phyloP scores from a whole-genome alignment of 2,113 vertebrate genomes.

The Phodopus roborovskii region DNA sequence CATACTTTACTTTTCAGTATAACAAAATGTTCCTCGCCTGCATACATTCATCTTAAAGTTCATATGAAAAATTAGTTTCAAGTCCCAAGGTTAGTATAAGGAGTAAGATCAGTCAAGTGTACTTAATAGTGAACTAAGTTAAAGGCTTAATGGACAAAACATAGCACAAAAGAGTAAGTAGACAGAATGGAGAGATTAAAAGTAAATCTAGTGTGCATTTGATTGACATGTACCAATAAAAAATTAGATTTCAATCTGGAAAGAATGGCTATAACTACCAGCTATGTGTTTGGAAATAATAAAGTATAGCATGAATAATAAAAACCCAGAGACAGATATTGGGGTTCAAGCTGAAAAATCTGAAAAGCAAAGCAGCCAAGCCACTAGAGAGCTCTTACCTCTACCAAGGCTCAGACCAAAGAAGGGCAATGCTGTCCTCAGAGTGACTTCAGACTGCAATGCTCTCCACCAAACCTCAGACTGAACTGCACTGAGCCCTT shows the following conservation, averaged over 20 bases:
- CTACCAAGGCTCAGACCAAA: no score
- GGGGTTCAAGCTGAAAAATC: no score
- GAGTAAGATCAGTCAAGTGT: background rate
- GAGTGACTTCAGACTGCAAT: no score
- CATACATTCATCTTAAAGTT: background rate
- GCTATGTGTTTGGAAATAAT: background rate
- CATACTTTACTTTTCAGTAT: background rate
- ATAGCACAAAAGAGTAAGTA: background rate
- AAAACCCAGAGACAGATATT: no score
- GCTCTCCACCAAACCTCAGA: no score
- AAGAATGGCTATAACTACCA: background rate
- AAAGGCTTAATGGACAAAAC: background rate
- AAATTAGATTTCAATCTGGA: background rate
- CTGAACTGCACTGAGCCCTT: no score
- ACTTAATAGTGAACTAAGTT: background rate
- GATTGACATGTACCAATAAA: background rate
- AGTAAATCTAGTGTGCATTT: background rate
- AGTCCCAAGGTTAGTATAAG: background rate
- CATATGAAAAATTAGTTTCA: background rate
- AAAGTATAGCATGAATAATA: background rate
- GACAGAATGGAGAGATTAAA: background rate
- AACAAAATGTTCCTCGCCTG: background rate
- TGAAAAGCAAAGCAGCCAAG: no score
- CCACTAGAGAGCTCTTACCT: no score
- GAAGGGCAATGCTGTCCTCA: no score